These are phyloP conservation scores for Hypsibius dujardini DNA, from an alignment of 1,140 invertebrate genomes.

Conservation along the genomic window DNA sequence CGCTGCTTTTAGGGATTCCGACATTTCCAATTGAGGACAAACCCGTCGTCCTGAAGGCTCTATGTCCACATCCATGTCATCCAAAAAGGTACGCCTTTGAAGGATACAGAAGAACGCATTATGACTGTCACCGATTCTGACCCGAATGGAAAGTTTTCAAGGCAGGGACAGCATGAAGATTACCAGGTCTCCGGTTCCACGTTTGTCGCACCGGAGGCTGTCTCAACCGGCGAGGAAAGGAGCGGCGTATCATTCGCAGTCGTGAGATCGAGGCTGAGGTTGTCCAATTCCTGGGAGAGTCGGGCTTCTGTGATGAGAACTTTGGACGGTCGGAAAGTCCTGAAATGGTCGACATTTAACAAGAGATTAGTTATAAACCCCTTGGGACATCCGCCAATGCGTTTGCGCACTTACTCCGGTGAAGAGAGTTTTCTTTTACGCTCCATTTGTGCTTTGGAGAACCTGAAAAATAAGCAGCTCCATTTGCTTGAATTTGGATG, in stretches of 20 bases:
- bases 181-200: too few species aligned
- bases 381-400: background rate
- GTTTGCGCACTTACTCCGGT: background rate
- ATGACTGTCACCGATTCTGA: background rate
- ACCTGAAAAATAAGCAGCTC: conserved; percentile 6
- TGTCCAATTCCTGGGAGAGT: background rate
- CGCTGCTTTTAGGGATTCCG: background rate
- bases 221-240: background rate
- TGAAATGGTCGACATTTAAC: too few species aligned
- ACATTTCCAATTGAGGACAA: background rate
- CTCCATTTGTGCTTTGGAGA: too few species aligned
- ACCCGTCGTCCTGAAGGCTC: background rate
- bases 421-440: background rate
- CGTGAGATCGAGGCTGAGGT: background rate
- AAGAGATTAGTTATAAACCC: background rate
- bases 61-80: background rate
- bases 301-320: background rate
- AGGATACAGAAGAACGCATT: background rate
- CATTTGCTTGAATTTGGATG: too few species aligned
- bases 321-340: background rate
- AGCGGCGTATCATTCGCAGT: background rate
- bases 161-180: too few species aligned
- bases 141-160: too few species aligned
- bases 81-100: background rate
- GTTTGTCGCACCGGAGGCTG: background rate